phyloP scores from a whole-genome alignment of 2,888 invertebrate species.

The Apotomis turbidana region DNA sequence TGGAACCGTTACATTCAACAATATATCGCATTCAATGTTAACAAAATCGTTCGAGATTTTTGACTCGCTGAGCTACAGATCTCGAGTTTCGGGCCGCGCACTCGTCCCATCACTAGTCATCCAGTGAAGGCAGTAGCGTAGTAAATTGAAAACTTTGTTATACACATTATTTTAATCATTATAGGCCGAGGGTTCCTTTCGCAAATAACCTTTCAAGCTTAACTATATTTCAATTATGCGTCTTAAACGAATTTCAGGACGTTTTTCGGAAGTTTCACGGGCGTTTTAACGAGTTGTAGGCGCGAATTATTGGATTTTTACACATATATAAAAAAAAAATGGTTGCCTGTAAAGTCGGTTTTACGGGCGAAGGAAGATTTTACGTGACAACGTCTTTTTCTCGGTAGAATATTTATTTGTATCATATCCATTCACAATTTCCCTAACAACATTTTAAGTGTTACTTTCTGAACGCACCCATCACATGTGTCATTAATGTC shows the following conservation, averaged over 20 bases:
- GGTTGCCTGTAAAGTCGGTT: too few species aligned
- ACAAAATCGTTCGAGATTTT: too few species aligned
- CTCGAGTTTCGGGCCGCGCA: background rate
- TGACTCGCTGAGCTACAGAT: background rate
- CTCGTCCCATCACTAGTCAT: constrained; percentile 15
- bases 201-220: constrained; percentile 16
- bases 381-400: too few species aligned
- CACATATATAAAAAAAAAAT: too few species aligned
- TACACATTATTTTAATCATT: constrained; percentile 41
- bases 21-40: too few species aligned
- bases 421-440: too few species aligned
- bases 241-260: constrained; percentile 7
- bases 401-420: too few species aligned
- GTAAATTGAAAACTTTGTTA: constrained; percentile 34
- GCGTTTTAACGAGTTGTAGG: background rate
- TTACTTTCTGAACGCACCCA: too few species aligned
- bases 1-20: too few species aligned
- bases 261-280: constrained; percentile 2
- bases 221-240: constrained; percentile 32
- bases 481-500: too few species aligned
- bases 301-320: background rate
- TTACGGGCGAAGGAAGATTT: too few species aligned
- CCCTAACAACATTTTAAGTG: too few species aligned
- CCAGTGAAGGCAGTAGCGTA: constrained; percentile 28
- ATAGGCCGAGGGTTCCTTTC: constrained; percentile 10